A percentile compares a stretch with the other conserved stretches of the same genome.
Evolutionary conservation across 2,113 vertebrate species (phyloP).

Genomic region (Geococcyx californianus): DNA sequence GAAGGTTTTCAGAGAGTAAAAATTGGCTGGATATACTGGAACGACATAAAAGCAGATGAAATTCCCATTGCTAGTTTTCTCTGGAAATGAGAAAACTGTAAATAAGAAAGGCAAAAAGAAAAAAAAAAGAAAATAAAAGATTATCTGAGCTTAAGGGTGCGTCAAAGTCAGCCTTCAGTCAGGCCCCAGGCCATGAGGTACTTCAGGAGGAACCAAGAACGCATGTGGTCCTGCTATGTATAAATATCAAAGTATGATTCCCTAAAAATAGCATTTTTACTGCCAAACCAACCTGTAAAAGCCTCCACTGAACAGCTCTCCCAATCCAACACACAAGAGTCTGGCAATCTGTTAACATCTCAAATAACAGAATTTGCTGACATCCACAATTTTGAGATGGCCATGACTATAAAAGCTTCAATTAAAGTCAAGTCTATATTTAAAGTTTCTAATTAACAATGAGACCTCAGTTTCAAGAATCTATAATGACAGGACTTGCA

Average conservation of each 20-base stretch:
- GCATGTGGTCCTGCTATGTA: background rate
- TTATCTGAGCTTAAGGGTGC: background rate
- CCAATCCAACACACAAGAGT: background rate
- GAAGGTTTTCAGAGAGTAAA: background rate
- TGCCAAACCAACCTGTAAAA: background rate
- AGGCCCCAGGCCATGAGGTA: background rate
- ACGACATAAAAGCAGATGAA: background rate
- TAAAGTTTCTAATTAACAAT: background rate
- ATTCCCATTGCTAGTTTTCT: background rate
- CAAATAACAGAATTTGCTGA: background rate
- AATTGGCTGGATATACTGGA: background rate
- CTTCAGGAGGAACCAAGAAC: background rate
- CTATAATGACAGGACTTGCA: background rate
- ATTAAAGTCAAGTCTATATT: background rate
- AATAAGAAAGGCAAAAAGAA: background rate
- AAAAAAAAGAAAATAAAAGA: background rate
- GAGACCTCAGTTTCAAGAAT: background rate
- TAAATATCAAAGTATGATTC: background rate
- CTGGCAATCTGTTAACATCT: background rate
- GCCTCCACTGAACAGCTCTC: background rate
- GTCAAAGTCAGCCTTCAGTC: background rate
- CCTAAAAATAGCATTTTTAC: background rate
- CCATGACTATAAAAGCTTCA: background rate
- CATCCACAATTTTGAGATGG: background rate
- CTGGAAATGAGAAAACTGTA: background rate